Evolutionary conservation across 2,888 invertebrate genomes (phyloP), one percentile per base, ranked within the genome.

Genomic region (Ophion slaviceki): DNA sequence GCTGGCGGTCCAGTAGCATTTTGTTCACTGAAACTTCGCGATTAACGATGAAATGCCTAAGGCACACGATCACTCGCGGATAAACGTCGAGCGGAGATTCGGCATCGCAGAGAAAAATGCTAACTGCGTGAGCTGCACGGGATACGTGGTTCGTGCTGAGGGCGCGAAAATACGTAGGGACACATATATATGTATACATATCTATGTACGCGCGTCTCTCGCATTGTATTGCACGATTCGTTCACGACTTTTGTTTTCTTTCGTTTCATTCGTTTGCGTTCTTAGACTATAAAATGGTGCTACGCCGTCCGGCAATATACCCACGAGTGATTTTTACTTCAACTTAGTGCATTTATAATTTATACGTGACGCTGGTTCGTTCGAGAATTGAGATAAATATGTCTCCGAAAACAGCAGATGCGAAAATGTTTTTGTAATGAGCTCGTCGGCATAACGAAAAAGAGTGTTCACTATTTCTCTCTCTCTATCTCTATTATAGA

Each of bases 271-370:
- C n/a, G 6, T 68, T 66, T 67, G 32, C 57, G 40, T 59, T 67
- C 36, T 66, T 80, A 80, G 28, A 53, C 40, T 61, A 32, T 11
- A 67, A 74, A 71, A 66, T 86, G 83, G 83, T 86, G 86, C 86
- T 82, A 80, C 62, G 80, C 83, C 82, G 83, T 82, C 77, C 82
- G 80, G 86, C 72, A 80, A 62, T 24, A 78, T 70, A 70, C 36
- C 61, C 32, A 32, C 62, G 72, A 64, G 79, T 59, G 67, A 53
- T 80, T 64, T 80, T 82, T 80, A 80, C 80, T 83, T 83, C 80
- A 77, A n/a, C 11, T 80, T 85, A 77, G 83, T 82, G 86, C 86
- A 86, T 86, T 86, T 86, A 80, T 82, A 77, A 74, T 77, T 77
- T 62, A 71, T 17, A 68, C 70, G 80, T 77, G 84, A 74, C 74